Evolutionary conservation across 2,797 vertebrate genomes (phyloP).

Genomic region (Nannoperca australis): DNA sequence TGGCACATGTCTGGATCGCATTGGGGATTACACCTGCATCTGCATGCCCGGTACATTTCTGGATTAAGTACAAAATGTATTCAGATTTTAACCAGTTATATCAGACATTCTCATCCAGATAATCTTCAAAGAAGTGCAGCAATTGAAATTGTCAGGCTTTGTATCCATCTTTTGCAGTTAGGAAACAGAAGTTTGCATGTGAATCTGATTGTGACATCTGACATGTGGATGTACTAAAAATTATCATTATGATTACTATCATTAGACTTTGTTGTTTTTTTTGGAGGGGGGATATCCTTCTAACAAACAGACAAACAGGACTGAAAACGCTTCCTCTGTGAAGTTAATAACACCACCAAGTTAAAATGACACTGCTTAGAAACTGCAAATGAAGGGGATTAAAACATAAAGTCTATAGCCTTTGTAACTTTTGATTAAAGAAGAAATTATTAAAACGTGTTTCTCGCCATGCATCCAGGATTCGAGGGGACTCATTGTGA

Average conservation of each 20-base stretch:
- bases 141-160: not conserved
- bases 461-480: slow-evolving; percentile 78
- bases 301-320: not conserved
- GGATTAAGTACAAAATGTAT: not conserved
- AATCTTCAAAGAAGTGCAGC: not conserved
- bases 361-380: not conserved
- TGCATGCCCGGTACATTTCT: slow-evolving; percentile 88
- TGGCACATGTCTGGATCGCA: slow-evolving; percentile 96
- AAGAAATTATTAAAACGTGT: not conserved
- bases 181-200: not conserved
- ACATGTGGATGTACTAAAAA: no score
- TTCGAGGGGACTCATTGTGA: slow-evolving; percentile 93
- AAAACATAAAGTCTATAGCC: not conserved
- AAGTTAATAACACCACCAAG: not conserved
- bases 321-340: not conserved
- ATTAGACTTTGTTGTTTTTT: not conserved
- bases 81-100: not conserved
- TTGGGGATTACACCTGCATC: slow-evolving; percentile 93
- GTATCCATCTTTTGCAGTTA: no score
- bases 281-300: not conserved
- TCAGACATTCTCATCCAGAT: not conserved
- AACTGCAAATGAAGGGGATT: not conserved
- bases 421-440: not conserved
- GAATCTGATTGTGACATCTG: not conserved
- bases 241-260: no score